A percentile compares a stretch with the other conserved stretches of the same genome.
phyloP scores from a whole-genome alignment of 2,888 invertebrate species.

The Nomada ruficornis region DNA sequence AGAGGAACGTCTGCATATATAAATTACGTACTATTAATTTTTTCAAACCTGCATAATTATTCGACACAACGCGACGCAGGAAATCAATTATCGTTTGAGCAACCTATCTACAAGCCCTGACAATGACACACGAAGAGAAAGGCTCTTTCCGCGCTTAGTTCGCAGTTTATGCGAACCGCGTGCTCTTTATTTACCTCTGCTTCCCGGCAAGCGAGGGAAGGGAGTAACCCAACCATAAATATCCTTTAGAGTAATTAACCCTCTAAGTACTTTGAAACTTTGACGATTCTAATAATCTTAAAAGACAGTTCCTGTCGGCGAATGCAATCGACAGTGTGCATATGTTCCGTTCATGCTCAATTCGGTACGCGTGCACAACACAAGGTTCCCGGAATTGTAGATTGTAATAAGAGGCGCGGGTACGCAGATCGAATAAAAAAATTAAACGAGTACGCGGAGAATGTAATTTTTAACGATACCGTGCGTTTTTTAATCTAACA shows the following conservation, averaged over 20 bases:
- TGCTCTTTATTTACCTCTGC: slow-evolving; percentile 68
- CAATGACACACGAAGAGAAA: slow-evolving; percentile 65
- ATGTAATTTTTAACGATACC: background rate
- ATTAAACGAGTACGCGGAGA: background rate
- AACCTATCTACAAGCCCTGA: slow-evolving; percentile 53
- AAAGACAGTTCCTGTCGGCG: slow-evolving; percentile 79
- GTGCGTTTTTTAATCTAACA: no score
- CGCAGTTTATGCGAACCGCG: slow-evolving; percentile 1
- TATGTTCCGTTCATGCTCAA: slow-evolving; percentile 57
- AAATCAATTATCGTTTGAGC: slow-evolving; percentile 60
- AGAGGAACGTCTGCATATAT: background rate
- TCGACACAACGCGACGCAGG: slow-evolving; percentile 28
- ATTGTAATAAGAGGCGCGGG: slow-evolving; percentile 46
- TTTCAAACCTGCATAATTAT: slow-evolving; percentile 35
- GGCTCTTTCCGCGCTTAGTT: slow-evolving; percentile 47
- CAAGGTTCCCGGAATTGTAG: slow-evolving; percentile 46
- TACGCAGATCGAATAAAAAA: slow-evolving; percentile 23
- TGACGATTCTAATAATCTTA: slow-evolving; percentile 83
- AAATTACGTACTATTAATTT: slow-evolving; percentile 13
- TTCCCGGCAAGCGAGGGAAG: slow-evolving; percentile 68
- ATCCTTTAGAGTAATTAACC: slow-evolving; percentile 83
- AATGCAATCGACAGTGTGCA: slow-evolving; percentile 75
- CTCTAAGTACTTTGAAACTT: slow-evolving; percentile 83
- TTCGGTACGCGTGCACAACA: slow-evolving; percentile 55
- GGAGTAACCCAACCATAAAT: slow-evolving; percentile 79